Evolutionary conservation across 2,888 invertebrate species (phyloP).

Genomic region (Cheilosia urbana): DNA sequence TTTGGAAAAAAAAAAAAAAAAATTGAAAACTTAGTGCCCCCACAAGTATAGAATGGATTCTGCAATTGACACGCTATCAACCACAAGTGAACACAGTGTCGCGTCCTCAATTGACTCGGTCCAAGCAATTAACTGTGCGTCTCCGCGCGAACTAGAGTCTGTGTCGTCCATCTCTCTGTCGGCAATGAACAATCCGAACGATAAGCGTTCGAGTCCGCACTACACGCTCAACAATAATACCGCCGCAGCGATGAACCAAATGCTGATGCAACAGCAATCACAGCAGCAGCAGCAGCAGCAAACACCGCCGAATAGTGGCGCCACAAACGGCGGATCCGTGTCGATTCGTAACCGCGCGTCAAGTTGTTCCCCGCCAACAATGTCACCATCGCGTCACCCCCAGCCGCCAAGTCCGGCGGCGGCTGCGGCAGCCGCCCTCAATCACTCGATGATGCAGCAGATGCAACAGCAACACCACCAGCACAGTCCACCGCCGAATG

Average conservation of each 20-base stretch:
- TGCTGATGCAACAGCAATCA: conserved; percentile 77
- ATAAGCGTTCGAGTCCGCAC: conserved; percentile 78
- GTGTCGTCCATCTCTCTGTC: conserved; percentile 56
- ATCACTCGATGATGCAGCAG: conserved; percentile 83
- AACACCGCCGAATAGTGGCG: conserved; percentile 80
- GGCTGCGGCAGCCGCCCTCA: conserved; percentile 80
- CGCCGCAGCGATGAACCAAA: conserved; percentile 73
- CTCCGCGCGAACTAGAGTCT: conserved; percentile 69
- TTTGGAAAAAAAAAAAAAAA: conserved; percentile 25
- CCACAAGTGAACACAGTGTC: conserved; percentile 85
- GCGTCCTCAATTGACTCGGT: conserved; percentile 84
- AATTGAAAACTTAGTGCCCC: conserved; percentile 18
- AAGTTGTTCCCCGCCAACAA: conserved; percentile 82
- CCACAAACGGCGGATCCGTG: conserved; percentile 78
- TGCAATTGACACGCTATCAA: conserved; percentile 85
- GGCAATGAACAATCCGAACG: conserved; percentile 78
- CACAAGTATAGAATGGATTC: conserved; percentile 84
- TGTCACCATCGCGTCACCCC: conserved; percentile 82
- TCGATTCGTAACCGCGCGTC: conserved; percentile 80
- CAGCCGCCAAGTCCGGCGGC: conserved; percentile 83
- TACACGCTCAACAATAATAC: conserved; percentile 75
- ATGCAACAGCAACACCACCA: conserved; percentile 85
- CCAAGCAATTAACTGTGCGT: conserved; percentile 79
- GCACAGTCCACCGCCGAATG: conserved; percentile 87
- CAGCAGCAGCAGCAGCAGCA: conserved; percentile 81